Evolutionary conservation across 2,113 vertebrate genomes (phyloP).

Genomic region (Scolopax mira): DNA sequence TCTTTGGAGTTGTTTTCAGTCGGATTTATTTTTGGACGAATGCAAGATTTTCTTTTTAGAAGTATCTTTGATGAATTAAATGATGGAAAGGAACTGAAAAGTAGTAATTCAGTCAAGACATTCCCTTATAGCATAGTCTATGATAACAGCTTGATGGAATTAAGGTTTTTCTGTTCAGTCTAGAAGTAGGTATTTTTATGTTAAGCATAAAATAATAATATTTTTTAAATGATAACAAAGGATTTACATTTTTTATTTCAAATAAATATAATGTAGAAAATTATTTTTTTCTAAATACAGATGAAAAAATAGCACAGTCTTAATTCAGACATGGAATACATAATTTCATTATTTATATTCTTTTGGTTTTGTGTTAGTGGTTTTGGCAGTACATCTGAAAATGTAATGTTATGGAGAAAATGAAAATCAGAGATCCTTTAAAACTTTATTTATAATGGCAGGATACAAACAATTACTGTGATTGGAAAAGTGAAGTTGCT

Average conservation of each 20-base stretch:
- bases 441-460: background rate
- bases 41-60: background rate
- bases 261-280: background rate
- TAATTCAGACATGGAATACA: background rate
- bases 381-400: constrained; percentile 50
- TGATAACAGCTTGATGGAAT: constrained; percentile 19
- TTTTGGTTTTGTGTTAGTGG: background rate
- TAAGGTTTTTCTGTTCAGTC: background rate
- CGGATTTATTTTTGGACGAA: background rate
- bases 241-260: background rate
- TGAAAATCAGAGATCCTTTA: background rate
- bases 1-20: background rate
- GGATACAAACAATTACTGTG: background rate
- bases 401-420: background rate
- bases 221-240: background rate
- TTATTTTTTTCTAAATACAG: background rate
- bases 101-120: constrained; percentile 24
- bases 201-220: background rate
- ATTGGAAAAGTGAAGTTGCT: background rate
- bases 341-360: background rate
- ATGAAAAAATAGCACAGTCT: background rate
- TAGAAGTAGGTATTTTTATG: background rate
- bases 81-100: constrained; percentile 10
- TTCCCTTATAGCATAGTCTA: background rate
- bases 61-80: constrained; percentile 1